These are phyloP conservation scores for Bothrops jararaca DNA, from an alignment of 2,113 vertebrate genomes.

Conservation along the genomic window DNA sequence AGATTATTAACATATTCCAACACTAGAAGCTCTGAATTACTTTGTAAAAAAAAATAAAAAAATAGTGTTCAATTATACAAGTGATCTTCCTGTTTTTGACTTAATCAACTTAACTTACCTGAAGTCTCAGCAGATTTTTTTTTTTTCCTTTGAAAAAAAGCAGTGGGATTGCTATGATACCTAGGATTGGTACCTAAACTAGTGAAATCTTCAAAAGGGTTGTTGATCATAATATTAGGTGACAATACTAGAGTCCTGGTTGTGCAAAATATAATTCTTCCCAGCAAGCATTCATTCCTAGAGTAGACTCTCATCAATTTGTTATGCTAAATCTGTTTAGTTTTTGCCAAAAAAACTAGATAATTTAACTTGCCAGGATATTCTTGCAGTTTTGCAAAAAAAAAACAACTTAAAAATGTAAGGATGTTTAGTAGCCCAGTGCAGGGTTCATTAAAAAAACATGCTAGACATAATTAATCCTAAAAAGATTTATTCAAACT, in stretches of 20 bases:
- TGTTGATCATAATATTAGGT: background rate
- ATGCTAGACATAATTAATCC: background rate
- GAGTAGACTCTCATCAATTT: background rate
- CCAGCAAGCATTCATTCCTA: background rate
- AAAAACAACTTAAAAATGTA: background rate
- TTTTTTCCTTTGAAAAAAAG: background rate
- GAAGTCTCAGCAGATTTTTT: no score
- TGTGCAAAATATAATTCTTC: background rate
- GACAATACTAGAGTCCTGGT: background rate
- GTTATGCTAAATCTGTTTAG: background rate
- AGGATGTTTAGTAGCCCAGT: background rate
- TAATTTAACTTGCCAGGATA: background rate
- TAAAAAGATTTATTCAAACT: background rate
- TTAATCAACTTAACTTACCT: background rate
- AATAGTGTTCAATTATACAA: background rate
- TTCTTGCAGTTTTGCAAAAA: background rate
- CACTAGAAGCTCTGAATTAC: background rate
- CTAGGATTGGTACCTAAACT: background rate
- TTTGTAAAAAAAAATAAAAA: constrained; percentile 15
- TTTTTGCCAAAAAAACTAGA: background rate
- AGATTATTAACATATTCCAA: background rate
- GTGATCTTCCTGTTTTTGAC: background rate
- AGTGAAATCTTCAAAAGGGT: background rate
- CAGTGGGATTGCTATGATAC: background rate
- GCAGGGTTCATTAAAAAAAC: background rate